These are phyloP conservation scores for Tolypeutes matacus DNA, from an alignment of 2,797 vertebrate species.

Conservation along the genomic window DNA sequence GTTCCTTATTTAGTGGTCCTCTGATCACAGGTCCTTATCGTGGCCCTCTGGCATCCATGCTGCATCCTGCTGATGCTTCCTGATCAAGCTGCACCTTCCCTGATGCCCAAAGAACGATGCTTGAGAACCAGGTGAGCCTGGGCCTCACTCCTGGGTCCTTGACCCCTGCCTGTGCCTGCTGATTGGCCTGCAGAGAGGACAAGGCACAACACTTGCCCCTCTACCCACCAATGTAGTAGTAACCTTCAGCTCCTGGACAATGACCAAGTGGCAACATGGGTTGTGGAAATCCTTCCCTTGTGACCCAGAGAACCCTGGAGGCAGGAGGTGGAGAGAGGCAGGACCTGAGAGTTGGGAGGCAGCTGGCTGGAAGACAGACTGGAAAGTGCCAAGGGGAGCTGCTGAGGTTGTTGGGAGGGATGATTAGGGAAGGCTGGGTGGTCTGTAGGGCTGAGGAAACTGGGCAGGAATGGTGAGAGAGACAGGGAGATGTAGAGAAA, in stretches of 20 bases:
- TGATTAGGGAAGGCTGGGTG: background rate
- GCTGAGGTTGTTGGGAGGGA: background rate
- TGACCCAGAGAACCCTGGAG: background rate
- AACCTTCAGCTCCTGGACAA: background rate
- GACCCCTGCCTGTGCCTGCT: background rate
- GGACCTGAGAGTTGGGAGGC: background rate
- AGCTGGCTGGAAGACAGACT: background rate
- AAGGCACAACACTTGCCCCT: background rate
- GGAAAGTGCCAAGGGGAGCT: background rate
- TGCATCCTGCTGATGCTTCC: background rate
- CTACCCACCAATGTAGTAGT: background rate
- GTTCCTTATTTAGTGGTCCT: background rate
- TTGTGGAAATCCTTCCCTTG: background rate
- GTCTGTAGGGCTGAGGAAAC: background rate
- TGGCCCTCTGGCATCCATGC: background rate
- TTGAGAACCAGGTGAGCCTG: background rate
- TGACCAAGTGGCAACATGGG: background rate
- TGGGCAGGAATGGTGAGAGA: background rate
- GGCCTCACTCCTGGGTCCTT: background rate
- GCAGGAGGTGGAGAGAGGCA: background rate
- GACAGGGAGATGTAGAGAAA: background rate
- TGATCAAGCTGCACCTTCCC: background rate
- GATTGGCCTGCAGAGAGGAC: background rate
- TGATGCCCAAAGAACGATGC: background rate
- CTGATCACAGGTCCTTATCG: background rate